Percentiles rank a stretch among this genome's conserved stretches.
Evolutionary conservation across 2,797 vertebrate species (phyloP).

Genomic region (Linurgus olivaceus): DNA sequence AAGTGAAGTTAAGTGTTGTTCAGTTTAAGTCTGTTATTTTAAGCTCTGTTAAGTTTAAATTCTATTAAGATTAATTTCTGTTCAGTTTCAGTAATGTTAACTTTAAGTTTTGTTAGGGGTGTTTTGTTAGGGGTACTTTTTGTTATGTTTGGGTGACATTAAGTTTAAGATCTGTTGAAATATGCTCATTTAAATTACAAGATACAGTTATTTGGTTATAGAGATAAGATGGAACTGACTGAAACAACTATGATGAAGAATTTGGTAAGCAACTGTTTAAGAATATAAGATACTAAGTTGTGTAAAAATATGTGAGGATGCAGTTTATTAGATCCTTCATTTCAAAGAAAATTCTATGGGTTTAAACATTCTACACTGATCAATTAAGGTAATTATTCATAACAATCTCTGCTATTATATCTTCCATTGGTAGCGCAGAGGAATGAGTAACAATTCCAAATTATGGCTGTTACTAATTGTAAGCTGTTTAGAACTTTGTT

Average conservation of each 20-base stretch:
- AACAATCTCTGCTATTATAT: background rate
- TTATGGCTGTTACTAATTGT: background rate
- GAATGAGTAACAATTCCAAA: background rate
- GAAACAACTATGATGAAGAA: background rate
- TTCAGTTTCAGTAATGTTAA: background rate
- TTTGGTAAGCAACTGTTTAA: background rate
- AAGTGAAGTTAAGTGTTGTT: too few relatives aligned
- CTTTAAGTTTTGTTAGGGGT: background rate
- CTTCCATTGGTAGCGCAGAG: background rate
- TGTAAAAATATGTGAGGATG: background rate
- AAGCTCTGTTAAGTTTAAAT: background rate
- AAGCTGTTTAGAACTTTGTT: background rate
- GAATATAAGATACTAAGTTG: too few relatives aligned
- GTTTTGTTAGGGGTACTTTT: background rate
- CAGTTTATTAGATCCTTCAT: background rate
- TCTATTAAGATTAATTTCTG: background rate
- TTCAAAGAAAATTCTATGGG: background rate
- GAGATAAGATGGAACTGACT: background rate
- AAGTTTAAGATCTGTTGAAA: background rate
- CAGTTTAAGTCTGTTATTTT: background rate
- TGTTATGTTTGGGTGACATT: background rate
- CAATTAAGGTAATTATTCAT: background rate
- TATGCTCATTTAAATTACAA: background rate
- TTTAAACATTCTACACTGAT: background rate
- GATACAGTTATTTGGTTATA: background rate